Conservation (phyloP, 2,888 invertebrate genomes). For the Amblyteles armatorius region DNA sequence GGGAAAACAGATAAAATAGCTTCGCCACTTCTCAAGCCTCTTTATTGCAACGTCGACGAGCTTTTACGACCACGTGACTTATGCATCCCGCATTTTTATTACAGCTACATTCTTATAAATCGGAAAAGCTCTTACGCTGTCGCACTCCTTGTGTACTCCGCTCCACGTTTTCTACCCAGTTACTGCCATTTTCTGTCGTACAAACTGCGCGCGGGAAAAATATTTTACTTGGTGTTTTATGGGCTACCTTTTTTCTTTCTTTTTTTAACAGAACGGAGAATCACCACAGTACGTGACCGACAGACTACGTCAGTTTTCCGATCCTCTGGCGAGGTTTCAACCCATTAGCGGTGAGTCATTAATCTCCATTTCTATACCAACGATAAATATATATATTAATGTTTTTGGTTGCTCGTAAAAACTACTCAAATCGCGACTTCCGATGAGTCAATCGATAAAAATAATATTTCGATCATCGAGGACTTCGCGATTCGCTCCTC, state of each 20-base stretch:
- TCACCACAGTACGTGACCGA: constrained; percentile 85
- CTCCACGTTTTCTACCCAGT: not conserved
- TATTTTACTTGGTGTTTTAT: constrained; percentile 10
- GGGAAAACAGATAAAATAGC: constrained; percentile 33
- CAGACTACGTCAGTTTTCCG: constrained; percentile 85
- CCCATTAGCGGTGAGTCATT: constrained; percentile 85
- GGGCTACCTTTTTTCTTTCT: constrained; percentile 8
- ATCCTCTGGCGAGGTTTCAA: constrained; percentile 86
- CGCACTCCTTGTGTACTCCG: constrained; percentile 27
- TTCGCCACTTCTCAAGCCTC: not conserved
- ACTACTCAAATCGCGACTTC: not conserved
- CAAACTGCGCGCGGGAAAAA: not conserved
- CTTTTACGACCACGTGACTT: constrained; percentile 70
- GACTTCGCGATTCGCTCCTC: not conserved
- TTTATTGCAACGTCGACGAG: constrained; percentile 42
- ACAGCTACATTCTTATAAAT: constrained; percentile 53
- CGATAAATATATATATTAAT: not conserved
- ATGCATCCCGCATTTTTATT: constrained; percentile 70
- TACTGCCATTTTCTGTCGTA: not conserved
- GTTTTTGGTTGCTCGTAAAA: not conserved
- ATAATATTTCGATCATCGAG: not conserved
- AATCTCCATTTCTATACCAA: constrained; percentile 55
- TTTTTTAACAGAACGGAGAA: constrained; percentile 84
- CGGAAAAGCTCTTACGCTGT: constrained; percentile 35
- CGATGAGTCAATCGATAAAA: not conserved